These are phyloP conservation scores for Tupaia tana DNA, from an alignment of 2,113 vertebrate genomes.

Conservation along the genomic window DNA sequence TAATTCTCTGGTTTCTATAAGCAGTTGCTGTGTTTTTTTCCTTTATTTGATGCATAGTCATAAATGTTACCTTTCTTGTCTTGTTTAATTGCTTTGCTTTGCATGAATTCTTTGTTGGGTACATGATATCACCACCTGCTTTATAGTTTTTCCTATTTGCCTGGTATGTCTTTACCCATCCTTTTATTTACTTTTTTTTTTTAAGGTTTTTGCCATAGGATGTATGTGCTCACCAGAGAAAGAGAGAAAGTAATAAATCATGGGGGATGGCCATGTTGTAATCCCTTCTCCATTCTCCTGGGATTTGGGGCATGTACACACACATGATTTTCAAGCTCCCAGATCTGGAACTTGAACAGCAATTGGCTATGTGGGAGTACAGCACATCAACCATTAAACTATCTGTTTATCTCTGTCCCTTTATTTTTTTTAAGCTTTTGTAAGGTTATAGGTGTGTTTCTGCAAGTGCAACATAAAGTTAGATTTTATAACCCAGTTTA, in stretches of 20 bases:
- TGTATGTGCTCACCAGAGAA: too few species aligned
- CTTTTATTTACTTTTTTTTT: neutral
- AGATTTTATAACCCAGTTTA: neutral
- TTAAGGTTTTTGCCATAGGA: too few species aligned
- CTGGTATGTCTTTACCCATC: neutral
- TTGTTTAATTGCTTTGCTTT: neutral
- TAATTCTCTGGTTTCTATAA: neutral
- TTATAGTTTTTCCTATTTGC: neutral
- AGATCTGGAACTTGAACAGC: too few species aligned
- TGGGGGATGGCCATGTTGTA: too few species aligned
- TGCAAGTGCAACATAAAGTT: neutral
- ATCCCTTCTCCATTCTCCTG: too few species aligned
- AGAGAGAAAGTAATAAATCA: too few species aligned
- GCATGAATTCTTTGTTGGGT: neutral
- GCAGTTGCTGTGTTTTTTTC: neutral
- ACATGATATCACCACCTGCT: neutral
- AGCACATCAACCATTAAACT: too few species aligned
- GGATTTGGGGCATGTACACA: too few species aligned
- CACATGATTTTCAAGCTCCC: too few species aligned
- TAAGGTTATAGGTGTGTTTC: neutral
- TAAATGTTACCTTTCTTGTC: neutral
- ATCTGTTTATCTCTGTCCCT: too few species aligned
- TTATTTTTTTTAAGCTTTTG: too few species aligned
- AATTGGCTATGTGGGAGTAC: too few species aligned
- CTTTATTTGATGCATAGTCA: neutral